phyloP scores from a whole-genome alignment of 2,113 vertebrate species.

The Pundamilia nyererei region DNA sequence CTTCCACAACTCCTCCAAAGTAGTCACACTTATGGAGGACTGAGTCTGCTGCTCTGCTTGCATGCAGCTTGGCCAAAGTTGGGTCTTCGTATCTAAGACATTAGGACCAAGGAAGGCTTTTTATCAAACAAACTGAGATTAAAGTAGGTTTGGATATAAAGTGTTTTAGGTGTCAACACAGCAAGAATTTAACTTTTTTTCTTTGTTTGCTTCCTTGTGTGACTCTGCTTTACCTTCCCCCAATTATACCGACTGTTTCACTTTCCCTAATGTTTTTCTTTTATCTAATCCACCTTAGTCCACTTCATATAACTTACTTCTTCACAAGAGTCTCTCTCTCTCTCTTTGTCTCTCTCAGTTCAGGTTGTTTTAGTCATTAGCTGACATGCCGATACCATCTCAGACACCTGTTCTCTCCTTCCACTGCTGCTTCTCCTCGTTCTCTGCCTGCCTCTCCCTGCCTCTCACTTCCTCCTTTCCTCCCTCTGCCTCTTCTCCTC shows the following conservation, averaged over 20 bases:
- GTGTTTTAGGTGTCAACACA: not conserved
- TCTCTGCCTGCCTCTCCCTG: not conserved
- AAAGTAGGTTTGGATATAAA: not conserved
- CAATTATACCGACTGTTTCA: not conserved
- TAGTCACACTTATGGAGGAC: not conserved
- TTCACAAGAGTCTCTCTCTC: not conserved
- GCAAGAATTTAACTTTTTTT: not conserved
- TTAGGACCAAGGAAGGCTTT: not conserved
- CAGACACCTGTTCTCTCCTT: slow-evolving; percentile 61
- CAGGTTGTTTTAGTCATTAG: slow-evolving; percentile 59
- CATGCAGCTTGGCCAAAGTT: not conserved
- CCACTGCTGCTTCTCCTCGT: slow-evolving; percentile 7
- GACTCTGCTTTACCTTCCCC: not conserved
- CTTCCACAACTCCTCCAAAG: not conserved
- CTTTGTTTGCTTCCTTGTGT: not conserved
- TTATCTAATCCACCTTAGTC: not conserved
- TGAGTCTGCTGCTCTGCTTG: not conserved
- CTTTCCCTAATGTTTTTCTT: not conserved
- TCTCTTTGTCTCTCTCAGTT: slow-evolving; percentile 19
- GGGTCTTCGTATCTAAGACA: not conserved
- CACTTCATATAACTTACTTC: not conserved
- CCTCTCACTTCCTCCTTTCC: not conserved
- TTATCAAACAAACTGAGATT: not conserved
- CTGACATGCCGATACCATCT: slow-evolving; percentile 58
- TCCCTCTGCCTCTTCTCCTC: slow-evolving; percentile 17